Base-by-base conservation (phyloP, 2,797 vertebrate species). In the Pteropus rufus region DNA sequence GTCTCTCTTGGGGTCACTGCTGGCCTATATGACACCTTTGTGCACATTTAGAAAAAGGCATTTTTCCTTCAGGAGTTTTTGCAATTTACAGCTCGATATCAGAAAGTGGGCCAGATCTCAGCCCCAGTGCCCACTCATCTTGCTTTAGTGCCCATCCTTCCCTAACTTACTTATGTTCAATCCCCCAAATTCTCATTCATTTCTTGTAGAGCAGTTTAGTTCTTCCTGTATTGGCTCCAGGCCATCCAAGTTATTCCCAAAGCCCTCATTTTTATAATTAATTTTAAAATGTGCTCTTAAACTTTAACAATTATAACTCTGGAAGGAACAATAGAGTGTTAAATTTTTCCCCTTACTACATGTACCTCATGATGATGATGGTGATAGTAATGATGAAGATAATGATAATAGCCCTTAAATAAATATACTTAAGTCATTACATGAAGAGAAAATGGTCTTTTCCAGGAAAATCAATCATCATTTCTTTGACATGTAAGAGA, bases 191-290 rank as follows among this genome's bases (percentile, higher is more conserved):
- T 39, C 46, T 60, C 56, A 67, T 36, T 60, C 29, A 44, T 89
- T 92, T 76, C 67, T 90, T 26, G 60, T 11, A 76, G 3, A 94
- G 44, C 21, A 83, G 23, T 62, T 90, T 80, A 80, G 36, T 23
- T 80, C 23, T 93, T 77, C 89, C 54, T 88, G 92, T 58, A 79
- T 31, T 65, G 54, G 19, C 67, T 91, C 54, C 8, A 67, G 56
- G 79, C 62, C 77, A 93, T 73, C 62, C 16, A 60, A 67, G 41
- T 82, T 81, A 91, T 67, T 92, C 94, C 69, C 60, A 80, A 75
- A 56, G 26, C 49, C 46, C 29, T 93, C 41, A 85, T 85, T 41
- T 92, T 92, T 34, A 67, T 94, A 65, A 94, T 91, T 91, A 96
- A 85, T 89, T 88, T 80, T 77, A 52, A 89, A 83, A 88, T 62